Evolutionary conservation across 1,140 invertebrate genomes (phyloP), one percentile per base, ranked within the genome.

Genomic region (Heliconius congener): DNA sequence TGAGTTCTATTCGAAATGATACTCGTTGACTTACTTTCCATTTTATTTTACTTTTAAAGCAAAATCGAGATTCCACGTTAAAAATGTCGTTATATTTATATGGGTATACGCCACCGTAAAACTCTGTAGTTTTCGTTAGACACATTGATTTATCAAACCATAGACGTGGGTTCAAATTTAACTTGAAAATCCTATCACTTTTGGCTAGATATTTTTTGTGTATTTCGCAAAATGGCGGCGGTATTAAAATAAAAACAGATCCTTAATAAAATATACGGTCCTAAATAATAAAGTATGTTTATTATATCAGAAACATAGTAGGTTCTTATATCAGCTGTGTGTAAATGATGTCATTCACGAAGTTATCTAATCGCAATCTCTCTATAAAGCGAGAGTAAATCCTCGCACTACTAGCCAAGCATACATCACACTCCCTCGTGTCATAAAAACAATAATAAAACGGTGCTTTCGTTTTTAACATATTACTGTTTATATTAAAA

Each of bases 371-470:
- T 66, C 27, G 13, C 60, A 30, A 66, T 66, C 60, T 66, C 60
- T 66, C 27, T 66, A 66, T 66, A 30, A 76, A 76, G 74, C 74
- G 74, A 76, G 74, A 76, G 74, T 76, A 23, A 71, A 71, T 76
- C 60, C 57, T 30, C 60, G 60, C 60, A 66, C 60, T 66, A 66
- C 60, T 66, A 30, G 4, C 60, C 60, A 66, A 66, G 60, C 60
- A 66, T 66, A 66, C 60, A 66, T 66, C 60, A 66, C 60, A 66
- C 60, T 66, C 60, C 60, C 60, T 66, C 60, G 60, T 16, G 60
- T 27, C 60, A 30, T 66, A 66, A 66, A 66, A 66, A 66, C 60
- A 66, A 23, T 66, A 66, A 66, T 66, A 66, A 66, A 66, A 66
- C 13, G 60, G 27, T 30, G 60, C 60, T 66, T 66, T 66, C 60